Base-by-base conservation (phyloP, 2,797 vertebrate genomes). In the Neomorphus geoffroyi region DNA sequence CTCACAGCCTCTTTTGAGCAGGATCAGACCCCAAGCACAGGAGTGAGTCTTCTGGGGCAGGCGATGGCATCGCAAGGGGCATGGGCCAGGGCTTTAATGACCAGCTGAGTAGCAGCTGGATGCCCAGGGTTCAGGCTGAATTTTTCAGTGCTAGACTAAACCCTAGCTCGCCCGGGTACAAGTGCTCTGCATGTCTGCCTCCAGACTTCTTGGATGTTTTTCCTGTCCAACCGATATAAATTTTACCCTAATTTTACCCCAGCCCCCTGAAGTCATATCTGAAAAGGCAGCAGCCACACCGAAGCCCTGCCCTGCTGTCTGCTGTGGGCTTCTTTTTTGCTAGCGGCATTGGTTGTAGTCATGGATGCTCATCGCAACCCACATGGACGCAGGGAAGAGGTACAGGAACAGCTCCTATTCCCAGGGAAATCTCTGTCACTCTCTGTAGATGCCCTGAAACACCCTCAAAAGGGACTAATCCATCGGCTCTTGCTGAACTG, bases 1-100 rank as follows among this genome's bases (percentile, higher is more conserved):
- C 53, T 87, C 82, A 28, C 37, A 66, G 33, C 32, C 17, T 62
- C 19, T 33, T 66, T 26, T 45, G 43, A 62, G 35, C 46, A 66
- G 33, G 28, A 79, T 5, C 30, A 51, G 32, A 11, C 7, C 13
- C 46, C 23, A 32, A 10, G 41, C 0, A 0, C 0, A 6, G 11
- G 32, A 60, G 15, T 4, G 8, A 69, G 46, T n/a, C 1, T 62
- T 83, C 58, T 23, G 37, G 28, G 54, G 23, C 28, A 35, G 26
- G 5, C 1, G 0, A 39, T 45, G 16, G 18, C 28, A 37, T 1
- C 0, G 43, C 1, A 1, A 81, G 18, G 22, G 18, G 50, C 1
- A 0, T 4, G 8, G 22, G 23, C 7, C 18, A 23, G 45, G 41
- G n/a, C 9, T 73, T 70, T 41, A 41, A 50, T 18, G 39, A 58